A percentile compares a stretch with the other conserved stretches of the same genome.
Evolutionary conservation across 2,888 invertebrate genomes (phyloP).

Genomic region (Lycocerus yunnanus): DNA sequence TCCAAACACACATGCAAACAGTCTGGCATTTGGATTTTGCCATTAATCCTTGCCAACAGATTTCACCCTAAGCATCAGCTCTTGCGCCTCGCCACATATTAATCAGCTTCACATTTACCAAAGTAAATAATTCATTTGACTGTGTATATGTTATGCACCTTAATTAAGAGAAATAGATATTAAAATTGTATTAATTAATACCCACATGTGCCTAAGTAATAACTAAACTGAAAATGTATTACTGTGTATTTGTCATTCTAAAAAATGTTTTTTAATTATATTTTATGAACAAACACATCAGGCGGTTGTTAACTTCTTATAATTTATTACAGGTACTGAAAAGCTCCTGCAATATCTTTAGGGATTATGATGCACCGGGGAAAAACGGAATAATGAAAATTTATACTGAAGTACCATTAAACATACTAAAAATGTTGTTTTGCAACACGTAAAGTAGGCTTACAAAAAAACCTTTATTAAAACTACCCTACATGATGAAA

Average conservation of each 20-base stretch:
- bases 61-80: slow-evolving; percentile 27
- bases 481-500: not conserved
- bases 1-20: slow-evolving; percentile 26
- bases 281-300: slow-evolving; percentile 15
- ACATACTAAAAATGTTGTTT: slow-evolving; percentile 9
- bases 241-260: slow-evolving; percentile 7
- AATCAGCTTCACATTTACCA: slow-evolving; percentile 27
- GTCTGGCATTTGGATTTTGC: slow-evolving; percentile 19
- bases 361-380: slow-evolving; percentile 16
- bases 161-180: slow-evolving; percentile 29
- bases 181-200: slow-evolving; percentile 22
- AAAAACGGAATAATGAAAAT: slow-evolving; percentile 17
- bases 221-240: not conserved
- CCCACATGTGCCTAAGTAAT: slow-evolving; percentile 13
- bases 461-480: not conserved
- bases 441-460: not conserved
- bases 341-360: slow-evolving; percentile 12
- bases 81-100: slow-evolving; percentile 25
- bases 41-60: slow-evolving; percentile 28
- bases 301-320: slow-evolving; percentile 9
- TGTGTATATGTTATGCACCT: slow-evolving; percentile 20
- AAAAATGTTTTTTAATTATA: slow-evolving; percentile 15
- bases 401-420: slow-evolving; percentile 13
- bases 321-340: slow-evolving; percentile 22
- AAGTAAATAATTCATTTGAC: slow-evolving; percentile 25